A percentile compares a stretch with the other conserved stretches of the same genome.
These are phyloP conservation scores for Calephelis nemesis DNA, from an alignment of 1,140 invertebrate species.

Conservation along the genomic window DNA sequence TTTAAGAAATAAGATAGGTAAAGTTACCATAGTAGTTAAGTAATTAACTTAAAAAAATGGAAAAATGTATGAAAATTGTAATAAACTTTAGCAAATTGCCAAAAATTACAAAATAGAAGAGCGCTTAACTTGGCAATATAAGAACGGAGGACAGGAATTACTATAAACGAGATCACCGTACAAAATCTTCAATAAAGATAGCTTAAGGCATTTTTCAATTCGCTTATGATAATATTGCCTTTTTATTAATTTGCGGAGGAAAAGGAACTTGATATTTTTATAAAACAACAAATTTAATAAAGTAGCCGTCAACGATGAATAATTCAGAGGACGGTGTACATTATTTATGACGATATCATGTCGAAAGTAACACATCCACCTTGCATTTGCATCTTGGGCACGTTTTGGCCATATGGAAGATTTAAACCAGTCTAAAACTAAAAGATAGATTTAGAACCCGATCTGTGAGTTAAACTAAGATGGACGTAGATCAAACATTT, in stretches of 20 bases:
- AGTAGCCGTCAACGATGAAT: conserved; percentile 70
- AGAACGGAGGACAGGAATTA: conserved; percentile 2
- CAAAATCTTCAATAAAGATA: conserved; percentile 29
- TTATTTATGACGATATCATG: conserved; percentile 75
- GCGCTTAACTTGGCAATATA: not conserved
- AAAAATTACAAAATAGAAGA: not conserved
- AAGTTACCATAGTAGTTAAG: too few relatives aligned
- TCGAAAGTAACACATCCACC: conserved; percentile 63
- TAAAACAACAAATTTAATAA: conserved; percentile 76
- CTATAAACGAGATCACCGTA: conserved; percentile 10
- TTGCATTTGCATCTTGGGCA: conserved; percentile 67
- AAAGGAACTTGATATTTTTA: conserved; percentile 56
- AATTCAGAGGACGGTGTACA: conserved; percentile 67
- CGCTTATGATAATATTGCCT: conserved; percentile 40
- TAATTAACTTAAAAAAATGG: too few relatives aligned
- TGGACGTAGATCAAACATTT: not conserved
- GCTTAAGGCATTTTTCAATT: conserved; percentile 37
- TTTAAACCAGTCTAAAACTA: conserved; percentile 41
- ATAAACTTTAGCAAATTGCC: too few relatives aligned
- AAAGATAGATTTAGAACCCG: conserved; percentile 19
- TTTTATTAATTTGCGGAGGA: conserved; percentile 55
- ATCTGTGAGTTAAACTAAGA: conserved; percentile 1
- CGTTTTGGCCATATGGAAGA: conserved; percentile 61
- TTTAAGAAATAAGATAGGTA: too few relatives aligned
- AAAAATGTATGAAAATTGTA: too few relatives aligned